Percentiles rank a stretch among this genome's conserved stretches.
These are phyloP conservation scores for Mergus octosetaceus DNA, from an alignment of 2,797 vertebrate species.

Conservation along the genomic window DNA sequence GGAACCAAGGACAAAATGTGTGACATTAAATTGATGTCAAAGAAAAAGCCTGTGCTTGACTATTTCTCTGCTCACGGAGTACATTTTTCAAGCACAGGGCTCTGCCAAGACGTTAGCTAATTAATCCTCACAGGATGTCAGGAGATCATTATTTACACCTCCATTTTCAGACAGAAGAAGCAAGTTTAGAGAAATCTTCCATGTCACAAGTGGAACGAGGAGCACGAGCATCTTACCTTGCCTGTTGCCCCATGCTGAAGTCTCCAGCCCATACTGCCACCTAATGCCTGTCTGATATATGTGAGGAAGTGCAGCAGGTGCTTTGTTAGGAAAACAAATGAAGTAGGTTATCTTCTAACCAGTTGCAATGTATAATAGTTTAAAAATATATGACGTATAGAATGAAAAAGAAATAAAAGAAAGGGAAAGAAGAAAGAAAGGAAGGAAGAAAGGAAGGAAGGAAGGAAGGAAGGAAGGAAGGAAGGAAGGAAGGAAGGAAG, in stretches of 20 bases:
- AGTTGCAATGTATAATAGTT: neutral
- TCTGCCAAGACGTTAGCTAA: slow-evolving; percentile 11
- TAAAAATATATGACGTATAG: neutral
- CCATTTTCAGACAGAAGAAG: neutral
- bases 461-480: too few species aligned
- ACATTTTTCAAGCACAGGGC: slow-evolving; percentile 24
- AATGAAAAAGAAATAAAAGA: neutral
- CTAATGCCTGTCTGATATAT: slow-evolving; percentile 27
- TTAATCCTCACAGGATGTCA: slow-evolving; percentile 30
- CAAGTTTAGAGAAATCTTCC: neutral
- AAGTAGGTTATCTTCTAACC: neutral
- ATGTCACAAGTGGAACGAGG: neutral
- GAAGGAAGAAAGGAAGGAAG: too few species aligned
- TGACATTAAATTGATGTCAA: slow-evolving; percentile 30
- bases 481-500: too few species aligned
- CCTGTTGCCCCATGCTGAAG: neutral
- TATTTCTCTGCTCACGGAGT: neutral
- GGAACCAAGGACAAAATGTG: slow-evolving; percentile 38
- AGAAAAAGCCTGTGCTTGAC: slow-evolving; percentile 16
- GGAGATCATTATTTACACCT: neutral
- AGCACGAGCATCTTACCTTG: neutral
- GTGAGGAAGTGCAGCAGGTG: neutral
- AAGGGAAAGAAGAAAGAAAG: neutral
- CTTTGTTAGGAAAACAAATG: neutral
- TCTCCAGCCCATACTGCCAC: slow-evolving; percentile 52